Percentiles rank a stretch among this genome's conserved stretches.
These are phyloP conservation scores for Ramphastos sulfuratus DNA, from an alignment of 2,113 vertebrate genomes.

Conservation along the genomic window DNA sequence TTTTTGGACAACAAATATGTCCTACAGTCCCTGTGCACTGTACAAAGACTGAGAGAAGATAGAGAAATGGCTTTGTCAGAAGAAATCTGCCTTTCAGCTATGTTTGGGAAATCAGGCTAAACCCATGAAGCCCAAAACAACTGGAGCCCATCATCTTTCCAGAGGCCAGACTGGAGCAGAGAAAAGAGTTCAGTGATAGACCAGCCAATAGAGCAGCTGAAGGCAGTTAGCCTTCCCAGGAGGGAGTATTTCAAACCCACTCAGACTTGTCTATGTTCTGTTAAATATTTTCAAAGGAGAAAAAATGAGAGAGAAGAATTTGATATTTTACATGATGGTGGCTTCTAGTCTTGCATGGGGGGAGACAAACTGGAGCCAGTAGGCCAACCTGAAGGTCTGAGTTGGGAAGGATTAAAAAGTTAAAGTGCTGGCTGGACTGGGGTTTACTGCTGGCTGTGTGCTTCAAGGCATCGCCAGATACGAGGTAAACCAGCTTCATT, in stretches of 20 bases:
- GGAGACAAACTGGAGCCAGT: not conserved
- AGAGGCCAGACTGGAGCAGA: not conserved
- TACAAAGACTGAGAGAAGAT: not conserved
- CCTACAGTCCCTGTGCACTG: not conserved
- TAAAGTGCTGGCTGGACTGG: not conserved
- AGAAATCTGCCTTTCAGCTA: not conserved
- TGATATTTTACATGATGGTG: not conserved
- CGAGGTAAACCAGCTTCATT: accelerated
- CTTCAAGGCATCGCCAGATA: not conserved
- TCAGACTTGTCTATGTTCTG: not conserved
- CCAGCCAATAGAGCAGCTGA: no score
- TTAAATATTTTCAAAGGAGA: not conserved
- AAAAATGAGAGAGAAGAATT: not conserved
- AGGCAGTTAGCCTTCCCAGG: not conserved
- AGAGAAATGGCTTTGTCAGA: not conserved
- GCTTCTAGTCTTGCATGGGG: not conserved
- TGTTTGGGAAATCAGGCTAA: not conserved
- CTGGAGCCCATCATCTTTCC: not conserved
- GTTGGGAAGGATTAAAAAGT: not conserved
- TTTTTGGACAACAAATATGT: not conserved
- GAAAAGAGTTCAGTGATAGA: not conserved
- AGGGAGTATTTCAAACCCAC: not conserved
- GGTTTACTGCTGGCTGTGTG: not conserved
- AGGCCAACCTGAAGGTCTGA: not conserved
- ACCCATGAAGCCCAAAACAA: not conserved